These are phyloP conservation scores for Drosophila algonquin DNA, from an alignment of 2,888 invertebrate species.

Conservation along the genomic window DNA sequence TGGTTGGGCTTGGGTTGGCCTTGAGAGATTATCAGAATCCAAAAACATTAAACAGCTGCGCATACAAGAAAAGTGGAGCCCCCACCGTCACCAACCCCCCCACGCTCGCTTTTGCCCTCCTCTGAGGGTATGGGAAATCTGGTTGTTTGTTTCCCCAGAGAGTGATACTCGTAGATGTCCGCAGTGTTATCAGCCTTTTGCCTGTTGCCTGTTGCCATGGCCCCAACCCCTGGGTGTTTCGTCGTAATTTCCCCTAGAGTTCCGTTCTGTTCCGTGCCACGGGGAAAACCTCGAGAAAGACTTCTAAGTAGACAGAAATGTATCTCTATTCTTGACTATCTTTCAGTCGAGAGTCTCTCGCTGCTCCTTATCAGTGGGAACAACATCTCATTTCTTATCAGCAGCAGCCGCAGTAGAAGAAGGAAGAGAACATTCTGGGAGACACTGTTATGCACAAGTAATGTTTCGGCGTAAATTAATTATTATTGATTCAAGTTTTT, in stretches of 20 bases:
- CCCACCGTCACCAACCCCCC: too few relatives aligned
- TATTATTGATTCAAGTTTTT: conserved; percentile 14
- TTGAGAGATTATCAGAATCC: conserved; percentile 9
- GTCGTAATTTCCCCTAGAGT: conserved; percentile 28
- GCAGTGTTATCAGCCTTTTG: conserved; percentile 66
- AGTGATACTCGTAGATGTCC: conserved; percentile 43
- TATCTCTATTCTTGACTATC: background rate
- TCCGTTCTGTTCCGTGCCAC: background rate
- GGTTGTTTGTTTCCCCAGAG: conserved; percentile 44
- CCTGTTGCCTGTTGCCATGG: conserved; percentile 30
- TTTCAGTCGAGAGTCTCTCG: background rate
- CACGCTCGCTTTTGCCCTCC: background rate
- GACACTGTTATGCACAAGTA: background rate
- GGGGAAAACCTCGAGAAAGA: background rate
- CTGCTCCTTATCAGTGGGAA: conserved; percentile 15
- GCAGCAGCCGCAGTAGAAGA: background rate
- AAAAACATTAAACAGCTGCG: conserved; percentile 23
- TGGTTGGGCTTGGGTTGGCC: background rate
- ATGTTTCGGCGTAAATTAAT: conserved; percentile 31
- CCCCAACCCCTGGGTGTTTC: conserved; percentile 3
- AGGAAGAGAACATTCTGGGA: too few relatives aligned
- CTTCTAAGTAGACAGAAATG: background rate
- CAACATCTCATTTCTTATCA: conserved; percentile 16
- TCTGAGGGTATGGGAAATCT: conserved; percentile 22
- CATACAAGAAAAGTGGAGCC: conserved; percentile 12